Conservation (phyloP, 2,797 vertebrate species). For the Molossus molossus region DNA sequence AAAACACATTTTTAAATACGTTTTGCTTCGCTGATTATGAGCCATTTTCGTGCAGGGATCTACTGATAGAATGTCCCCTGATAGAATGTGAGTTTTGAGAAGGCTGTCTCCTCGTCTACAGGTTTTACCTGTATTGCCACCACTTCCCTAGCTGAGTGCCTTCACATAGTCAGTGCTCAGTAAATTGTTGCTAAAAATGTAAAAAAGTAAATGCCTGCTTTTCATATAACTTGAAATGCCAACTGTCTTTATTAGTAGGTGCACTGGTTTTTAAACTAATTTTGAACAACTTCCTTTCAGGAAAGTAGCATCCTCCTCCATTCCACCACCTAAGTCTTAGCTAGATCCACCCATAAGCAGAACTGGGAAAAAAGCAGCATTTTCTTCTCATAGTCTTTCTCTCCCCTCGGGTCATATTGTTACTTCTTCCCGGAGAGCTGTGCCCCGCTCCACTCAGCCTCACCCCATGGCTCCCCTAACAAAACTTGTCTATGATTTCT, state of each 20-base stretch:
- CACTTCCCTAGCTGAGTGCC: not conserved
- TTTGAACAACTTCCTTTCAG: not conserved
- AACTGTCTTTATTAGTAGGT: not conserved
- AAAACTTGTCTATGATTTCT: not conserved
- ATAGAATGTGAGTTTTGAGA: not conserved
- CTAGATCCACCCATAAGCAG: not conserved
- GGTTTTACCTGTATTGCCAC: too few relatives aligned
- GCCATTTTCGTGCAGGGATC: not conserved
- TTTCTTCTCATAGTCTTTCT: not conserved
- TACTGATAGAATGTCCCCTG: not conserved
- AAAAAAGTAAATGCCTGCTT: not conserved
- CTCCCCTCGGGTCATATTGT: not conserved
- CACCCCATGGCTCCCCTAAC: not conserved
- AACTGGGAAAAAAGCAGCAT: not conserved
- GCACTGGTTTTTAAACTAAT: not conserved
- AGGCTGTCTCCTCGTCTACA: not conserved
- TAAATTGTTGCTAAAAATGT: not conserved
- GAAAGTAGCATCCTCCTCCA: fast-evolving
- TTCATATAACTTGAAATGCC: not conserved
- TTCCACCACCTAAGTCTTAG: not conserved
- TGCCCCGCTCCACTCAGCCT: fast-evolving
- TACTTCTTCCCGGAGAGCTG: not conserved
- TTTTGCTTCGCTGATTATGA: not conserved
- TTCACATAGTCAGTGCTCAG: not conserved
- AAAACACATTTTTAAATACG: too few relatives aligned